phyloP scores from a whole-genome alignment of 2,888 invertebrate species.

The Autographa pulchrina region DNA sequence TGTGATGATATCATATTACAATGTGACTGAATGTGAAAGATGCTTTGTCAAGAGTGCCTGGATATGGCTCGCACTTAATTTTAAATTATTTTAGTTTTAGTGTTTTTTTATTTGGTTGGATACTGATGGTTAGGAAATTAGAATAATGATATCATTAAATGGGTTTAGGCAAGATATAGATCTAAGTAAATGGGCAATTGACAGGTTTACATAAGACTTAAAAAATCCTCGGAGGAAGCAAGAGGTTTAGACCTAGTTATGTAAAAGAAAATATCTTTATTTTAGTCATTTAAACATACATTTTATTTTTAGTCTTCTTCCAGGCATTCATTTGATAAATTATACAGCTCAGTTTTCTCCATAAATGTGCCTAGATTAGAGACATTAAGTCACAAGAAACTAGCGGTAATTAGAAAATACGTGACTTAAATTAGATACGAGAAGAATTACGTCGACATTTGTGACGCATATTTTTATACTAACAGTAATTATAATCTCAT shows the following conservation, averaged over 20 bases:
- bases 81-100: not conserved
- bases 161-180: no score
- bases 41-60: not conserved
- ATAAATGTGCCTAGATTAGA: slow-evolving; percentile 19
- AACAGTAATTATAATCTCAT: slow-evolving; percentile 2
- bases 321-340: not conserved
- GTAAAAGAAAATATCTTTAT: not conserved
- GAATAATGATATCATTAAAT: no score
- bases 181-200: no score
- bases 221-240: no score
- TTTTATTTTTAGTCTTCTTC: not conserved
- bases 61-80: not conserved
- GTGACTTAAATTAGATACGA: slow-evolving; percentile 26
- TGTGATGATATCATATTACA: not conserved
- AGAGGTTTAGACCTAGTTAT: no score
- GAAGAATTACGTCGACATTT: not conserved
- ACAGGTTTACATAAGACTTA: no score
- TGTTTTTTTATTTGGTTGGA: no score
- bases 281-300: not conserved
- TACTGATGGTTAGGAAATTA: no score
- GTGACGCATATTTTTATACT: not conserved
- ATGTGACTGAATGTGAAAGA: not conserved
- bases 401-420: slow-evolving; percentile 30
- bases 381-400: slow-evolving; percentile 35
- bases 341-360: slow-evolving; percentile 12